phyloP scores from a whole-genome alignment of 2,888 invertebrate genomes.

The Myathropa florea region DNA sequence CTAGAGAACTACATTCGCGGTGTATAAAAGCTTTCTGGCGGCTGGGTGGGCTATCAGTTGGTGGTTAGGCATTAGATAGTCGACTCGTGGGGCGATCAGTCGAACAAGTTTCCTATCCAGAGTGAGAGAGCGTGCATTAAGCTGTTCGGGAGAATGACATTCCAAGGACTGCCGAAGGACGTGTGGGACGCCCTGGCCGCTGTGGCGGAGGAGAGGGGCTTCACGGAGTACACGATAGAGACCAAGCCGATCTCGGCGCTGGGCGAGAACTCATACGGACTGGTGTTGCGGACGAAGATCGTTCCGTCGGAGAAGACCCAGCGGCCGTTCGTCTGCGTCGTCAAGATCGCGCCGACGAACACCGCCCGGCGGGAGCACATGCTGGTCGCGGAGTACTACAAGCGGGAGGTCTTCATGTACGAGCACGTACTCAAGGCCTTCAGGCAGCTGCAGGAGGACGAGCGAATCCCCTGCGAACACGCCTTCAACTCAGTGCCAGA shows the following conservation, averaged over 20 bases:
- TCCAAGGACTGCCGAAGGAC: constrained; percentile 19
- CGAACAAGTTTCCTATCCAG: not conserved
- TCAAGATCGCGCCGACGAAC: constrained; percentile 76
- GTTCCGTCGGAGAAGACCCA: constrained; percentile 1
- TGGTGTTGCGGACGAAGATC: constrained; percentile 72
- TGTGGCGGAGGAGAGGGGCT: constrained; percentile 20
- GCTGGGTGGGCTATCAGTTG: constrained; percentile 55
- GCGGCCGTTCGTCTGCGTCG: constrained; percentile 66
- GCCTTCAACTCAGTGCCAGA: constrained; percentile 72
- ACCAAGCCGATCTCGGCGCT: constrained; percentile 50
- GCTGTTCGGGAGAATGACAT: constrained; percentile 15
- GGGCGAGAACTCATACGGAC: constrained; percentile 74
- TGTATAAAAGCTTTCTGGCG: constrained; percentile 65
- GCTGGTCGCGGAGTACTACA: constrained; percentile 75
- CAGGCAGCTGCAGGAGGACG: constrained; percentile 47
- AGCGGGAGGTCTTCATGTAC: constrained; percentile 76
- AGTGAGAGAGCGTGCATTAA: not conserved
- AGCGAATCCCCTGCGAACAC: constrained; percentile 6
- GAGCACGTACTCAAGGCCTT: constrained; percentile 74
- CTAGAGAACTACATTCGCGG: constrained; percentile 27
- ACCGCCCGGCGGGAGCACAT: constrained; percentile 75
- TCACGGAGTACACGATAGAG: constrained; percentile 26
- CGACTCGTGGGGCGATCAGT: constrained; percentile 26
- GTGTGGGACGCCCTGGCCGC: constrained; percentile 32
- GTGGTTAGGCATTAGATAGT: constrained; percentile 55